These are phyloP conservation scores for Seriola quinqueradiata DNA, from an alignment of 2,113 vertebrate species.

Conservation along the genomic window DNA sequence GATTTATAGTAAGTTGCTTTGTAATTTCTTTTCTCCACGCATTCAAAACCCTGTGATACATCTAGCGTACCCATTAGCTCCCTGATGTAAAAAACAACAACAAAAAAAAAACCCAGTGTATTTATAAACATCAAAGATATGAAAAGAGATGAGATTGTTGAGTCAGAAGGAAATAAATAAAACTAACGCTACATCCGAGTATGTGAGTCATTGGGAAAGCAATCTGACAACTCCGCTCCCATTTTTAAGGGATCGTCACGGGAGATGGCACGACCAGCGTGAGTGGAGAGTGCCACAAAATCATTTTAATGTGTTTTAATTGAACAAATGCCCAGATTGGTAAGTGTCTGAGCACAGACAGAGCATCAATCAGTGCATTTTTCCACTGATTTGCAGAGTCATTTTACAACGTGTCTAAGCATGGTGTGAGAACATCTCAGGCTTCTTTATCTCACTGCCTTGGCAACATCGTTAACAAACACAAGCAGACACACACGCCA, in stretches of 20 bases:
- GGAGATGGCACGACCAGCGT: conserved; percentile 12
- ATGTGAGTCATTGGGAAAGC: conserved; percentile 28
- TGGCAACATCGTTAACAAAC: conserved; percentile 22
- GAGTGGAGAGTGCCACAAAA: conserved; percentile 33
- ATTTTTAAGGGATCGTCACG: conserved; percentile 14
- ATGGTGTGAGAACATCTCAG: conserved; percentile 12
- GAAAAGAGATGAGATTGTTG: not conserved
- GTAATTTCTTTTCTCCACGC: not conserved
- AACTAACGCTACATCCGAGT: not conserved
- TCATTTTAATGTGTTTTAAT: conserved; percentile 52
- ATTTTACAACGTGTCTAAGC: conserved; percentile 15
- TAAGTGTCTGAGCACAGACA: conserved; percentile 26
- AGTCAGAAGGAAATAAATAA: conserved; percentile 36
- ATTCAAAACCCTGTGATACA: not conserved
- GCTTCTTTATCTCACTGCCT: conserved; percentile 3
- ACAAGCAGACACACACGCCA: conserved; percentile 6
- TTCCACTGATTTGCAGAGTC: conserved; percentile 37
- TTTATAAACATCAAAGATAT: conserved; percentile 16
- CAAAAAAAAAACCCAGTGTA: not conserved
- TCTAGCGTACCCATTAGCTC: not conserved
- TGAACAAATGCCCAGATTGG: conserved; percentile 43
- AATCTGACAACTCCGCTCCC: conserved; percentile 26
- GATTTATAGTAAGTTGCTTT: not conserved
- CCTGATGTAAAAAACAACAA: not conserved
- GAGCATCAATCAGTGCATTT: conserved; percentile 33